phyloP scores from a whole-genome alignment of 2,888 invertebrate species.

The Aradus depressus region DNA sequence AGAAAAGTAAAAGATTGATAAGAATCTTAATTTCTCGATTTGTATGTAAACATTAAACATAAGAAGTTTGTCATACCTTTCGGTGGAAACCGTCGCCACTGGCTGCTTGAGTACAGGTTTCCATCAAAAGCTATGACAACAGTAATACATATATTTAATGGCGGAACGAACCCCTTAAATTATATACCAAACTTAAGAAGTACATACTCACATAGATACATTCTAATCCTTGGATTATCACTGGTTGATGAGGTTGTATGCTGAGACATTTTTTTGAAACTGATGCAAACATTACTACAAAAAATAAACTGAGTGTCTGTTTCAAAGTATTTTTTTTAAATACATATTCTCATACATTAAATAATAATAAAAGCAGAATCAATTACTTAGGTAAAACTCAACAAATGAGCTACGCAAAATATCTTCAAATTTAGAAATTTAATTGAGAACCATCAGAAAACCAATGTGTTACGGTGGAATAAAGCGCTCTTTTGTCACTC shows the following conservation, averaged over 20 bases:
- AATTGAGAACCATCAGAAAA: background rate
- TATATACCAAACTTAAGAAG: too few relatives aligned
- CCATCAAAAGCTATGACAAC: too few relatives aligned
- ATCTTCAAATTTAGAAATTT: background rate
- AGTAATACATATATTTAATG: too few relatives aligned
- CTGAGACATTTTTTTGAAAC: background rate
- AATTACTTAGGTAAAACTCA: background rate
- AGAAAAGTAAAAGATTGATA: too few relatives aligned
- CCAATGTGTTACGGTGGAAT: background rate
- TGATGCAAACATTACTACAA: slow-evolving; percentile 1
- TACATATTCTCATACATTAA: background rate
- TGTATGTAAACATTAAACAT: too few relatives aligned
- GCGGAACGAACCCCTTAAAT: too few relatives aligned
- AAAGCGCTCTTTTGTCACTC: too few relatives aligned
- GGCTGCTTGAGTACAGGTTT: too few relatives aligned
- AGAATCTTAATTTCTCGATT: too few relatives aligned
- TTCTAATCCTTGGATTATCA: slow-evolving; percentile 2
- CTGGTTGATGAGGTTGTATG: slow-evolving; percentile 2
- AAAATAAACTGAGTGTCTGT: slow-evolving; percentile 4
- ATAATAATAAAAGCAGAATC: background rate
- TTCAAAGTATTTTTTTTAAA: background rate
- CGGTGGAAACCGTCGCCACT: too few relatives aligned
- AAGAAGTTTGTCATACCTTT: too few relatives aligned
- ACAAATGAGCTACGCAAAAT: too few relatives aligned
- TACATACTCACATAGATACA: slow-evolving; percentile 2